Evolutionary conservation across 2,888 invertebrate genomes (phyloP).

Genomic region (Camponotus fellah): DNA sequence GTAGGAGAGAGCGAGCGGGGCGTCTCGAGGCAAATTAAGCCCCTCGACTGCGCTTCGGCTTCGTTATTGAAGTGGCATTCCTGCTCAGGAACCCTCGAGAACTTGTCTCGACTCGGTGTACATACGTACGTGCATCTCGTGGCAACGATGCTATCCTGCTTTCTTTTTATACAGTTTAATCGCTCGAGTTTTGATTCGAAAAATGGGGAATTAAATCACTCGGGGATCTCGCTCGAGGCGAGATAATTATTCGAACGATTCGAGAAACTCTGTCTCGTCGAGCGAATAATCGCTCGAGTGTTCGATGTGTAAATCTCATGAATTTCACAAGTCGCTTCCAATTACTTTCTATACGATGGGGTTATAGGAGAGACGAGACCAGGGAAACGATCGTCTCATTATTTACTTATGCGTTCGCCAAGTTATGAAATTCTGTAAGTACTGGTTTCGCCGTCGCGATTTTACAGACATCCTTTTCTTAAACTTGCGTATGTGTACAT

Average conservation of each 20-base stretch:
- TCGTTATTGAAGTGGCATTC: conserved; percentile 77
- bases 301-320: conserved; percentile 1
- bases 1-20: conserved; percentile 57
- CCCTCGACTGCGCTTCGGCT: conserved; percentile 73
- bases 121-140: conserved; percentile 51
- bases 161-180: conserved; percentile 71
- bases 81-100: conserved; percentile 70
- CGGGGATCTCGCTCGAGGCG: neutral
- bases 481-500: conserved; percentile 7
- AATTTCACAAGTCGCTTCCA: neutral
- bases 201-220: conserved; percentile 41
- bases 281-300: conserved; percentile 9
- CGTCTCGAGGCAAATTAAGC: conserved; percentile 79
- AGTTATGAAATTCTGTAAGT: conserved; percentile 1
- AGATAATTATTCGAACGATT: conserved; percentile 27
- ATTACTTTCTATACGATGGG: neutral
- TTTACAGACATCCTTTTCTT: neutral
- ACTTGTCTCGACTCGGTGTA: conserved; percentile 56
- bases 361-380: neutral
- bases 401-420: conserved; percentile 2
- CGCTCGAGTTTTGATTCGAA: conserved; percentile 46
- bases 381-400: conserved; percentile 1
- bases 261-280: conserved; percentile 15
- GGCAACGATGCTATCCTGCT: conserved; percentile 55
- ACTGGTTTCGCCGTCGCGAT: conserved; percentile 22